Evolutionary conservation across 2,113 vertebrate species (phyloP), one percentile per base, ranked within the genome.

Genomic region (Antidorcas marsupialis): DNA sequence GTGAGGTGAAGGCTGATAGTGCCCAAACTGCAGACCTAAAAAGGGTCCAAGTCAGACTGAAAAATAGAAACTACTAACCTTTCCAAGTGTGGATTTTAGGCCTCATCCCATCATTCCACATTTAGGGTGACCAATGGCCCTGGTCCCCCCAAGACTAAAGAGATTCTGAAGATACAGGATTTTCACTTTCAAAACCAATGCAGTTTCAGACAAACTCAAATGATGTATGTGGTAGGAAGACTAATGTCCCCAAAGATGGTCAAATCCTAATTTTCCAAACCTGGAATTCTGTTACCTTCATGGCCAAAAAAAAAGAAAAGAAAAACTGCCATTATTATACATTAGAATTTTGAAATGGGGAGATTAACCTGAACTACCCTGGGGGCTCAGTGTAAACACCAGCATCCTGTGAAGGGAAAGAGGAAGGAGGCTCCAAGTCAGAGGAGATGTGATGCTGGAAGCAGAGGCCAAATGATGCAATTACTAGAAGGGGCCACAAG

Each of bases 391-490:
- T 12, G 1, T 60, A 23, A 60, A 59, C 25, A 30, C n/a, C 36
- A 33, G 17, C 1, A 11, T n/a, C n/a, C 15, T 87, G 15, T 10
- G 52, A 86, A 59, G 43, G 55, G 33, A n/a, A 23, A 6, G 10
- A 47, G 12, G 9, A 3, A 87, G 4, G 7, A 30, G 1, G 6
- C 33, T 50, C 17, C 8, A 30, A 11, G 5, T 74, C 25, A 55
- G 62, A 81, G 33, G 25, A 64, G 3, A 25, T 1, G 0, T 12
- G 3, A 8, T 1, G 6, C 12, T 7, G 16, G 36, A 30, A 33
- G 28, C 47, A 47, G 33, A 55, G 64, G 19, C 36, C 36, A 43
- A 71, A 11, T 16, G 30, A 45, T 4, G 33, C 0, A 0, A 12
- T 7, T 55, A 2, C 36, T 45, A 15, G 59, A 33, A 21, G 10